Conservation (phyloP, 2,888 invertebrate genomes). For the Cosmopolites sordidus region DNA sequence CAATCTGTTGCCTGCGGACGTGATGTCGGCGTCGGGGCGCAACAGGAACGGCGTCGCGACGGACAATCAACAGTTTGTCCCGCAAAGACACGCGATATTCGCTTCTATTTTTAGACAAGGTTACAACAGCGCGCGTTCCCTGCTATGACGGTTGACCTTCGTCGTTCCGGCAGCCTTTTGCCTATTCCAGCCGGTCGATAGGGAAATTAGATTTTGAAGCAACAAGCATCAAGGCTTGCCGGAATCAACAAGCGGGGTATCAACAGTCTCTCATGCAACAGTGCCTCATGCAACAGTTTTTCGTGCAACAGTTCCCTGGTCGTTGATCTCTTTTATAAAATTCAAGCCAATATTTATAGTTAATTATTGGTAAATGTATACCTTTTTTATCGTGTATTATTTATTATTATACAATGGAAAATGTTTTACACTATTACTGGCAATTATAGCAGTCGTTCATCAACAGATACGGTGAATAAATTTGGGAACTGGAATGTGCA, state of each 20-base stretch:
- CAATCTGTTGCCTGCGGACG: slow-evolving; percentile 21
- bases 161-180: too few relatives aligned
- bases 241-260: neutral
- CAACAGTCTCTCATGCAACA: neutral
- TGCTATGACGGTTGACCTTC: too few relatives aligned
- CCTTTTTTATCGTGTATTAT: too few relatives aligned
- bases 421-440: too few relatives aligned
- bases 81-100: slow-evolving; percentile 9
- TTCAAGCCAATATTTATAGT: too few relatives aligned
- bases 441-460: too few relatives aligned
- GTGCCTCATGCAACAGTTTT: neutral
- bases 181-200: too few relatives aligned
- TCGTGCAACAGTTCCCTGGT: neutral
- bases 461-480: too few relatives aligned
- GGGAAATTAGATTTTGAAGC: neutral
- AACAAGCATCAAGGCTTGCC: neutral
- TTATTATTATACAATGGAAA: too few relatives aligned
- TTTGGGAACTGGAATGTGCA: too few relatives aligned
- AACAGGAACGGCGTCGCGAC: slow-evolving; percentile 19
- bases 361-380: too few relatives aligned
- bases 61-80: slow-evolving; percentile 16
- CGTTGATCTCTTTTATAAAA: too few relatives aligned
- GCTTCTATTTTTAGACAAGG: neutral
- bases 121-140: neutral
- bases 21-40: slow-evolving; percentile 12